Conservation (phyloP, 2,888 invertebrate species). For the Pantelozetes paolii region DNA sequence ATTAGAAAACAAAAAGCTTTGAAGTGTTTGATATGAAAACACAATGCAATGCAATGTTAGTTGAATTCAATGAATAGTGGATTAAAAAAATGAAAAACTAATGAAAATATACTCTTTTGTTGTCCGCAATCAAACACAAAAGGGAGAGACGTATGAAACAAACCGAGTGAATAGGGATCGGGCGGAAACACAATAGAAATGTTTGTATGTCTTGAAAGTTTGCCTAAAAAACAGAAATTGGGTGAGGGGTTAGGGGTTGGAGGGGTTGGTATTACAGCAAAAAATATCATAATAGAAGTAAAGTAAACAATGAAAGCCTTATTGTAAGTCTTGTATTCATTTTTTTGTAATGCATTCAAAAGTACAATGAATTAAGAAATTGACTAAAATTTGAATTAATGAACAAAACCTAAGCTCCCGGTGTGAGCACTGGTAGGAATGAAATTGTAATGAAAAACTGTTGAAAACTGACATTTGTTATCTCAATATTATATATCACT, state of each 20-base stretch:
- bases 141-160: neutral
- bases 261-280: slow-evolving; percentile 13
- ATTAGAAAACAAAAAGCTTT: too few relatives aligned
- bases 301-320: slow-evolving; percentile 1
- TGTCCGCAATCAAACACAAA: neutral
- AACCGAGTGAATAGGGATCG: neutral
- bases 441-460: neutral
- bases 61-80: neutral
- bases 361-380: neutral
- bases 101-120: neutral
- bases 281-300: slow-evolving; percentile 2
- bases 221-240: neutral
- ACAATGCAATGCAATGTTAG: too few relatives aligned
- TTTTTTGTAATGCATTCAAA: neutral
- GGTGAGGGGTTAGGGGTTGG: neutral
- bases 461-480: neutral
- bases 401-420: neutral
- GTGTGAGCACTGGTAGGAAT: neutral
- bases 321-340: neutral
- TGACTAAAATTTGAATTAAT: slow-evolving; percentile 11
- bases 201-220: slow-evolving; percentile 14
- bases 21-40: too few relatives aligned
- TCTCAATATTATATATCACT: neutral
- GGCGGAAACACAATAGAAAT: slow-evolving; percentile 21
- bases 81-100: neutral